These are phyloP conservation scores for Drosophila leontia DNA, from an alignment of 1,140 invertebrate genomes.

Conservation along the genomic window DNA sequence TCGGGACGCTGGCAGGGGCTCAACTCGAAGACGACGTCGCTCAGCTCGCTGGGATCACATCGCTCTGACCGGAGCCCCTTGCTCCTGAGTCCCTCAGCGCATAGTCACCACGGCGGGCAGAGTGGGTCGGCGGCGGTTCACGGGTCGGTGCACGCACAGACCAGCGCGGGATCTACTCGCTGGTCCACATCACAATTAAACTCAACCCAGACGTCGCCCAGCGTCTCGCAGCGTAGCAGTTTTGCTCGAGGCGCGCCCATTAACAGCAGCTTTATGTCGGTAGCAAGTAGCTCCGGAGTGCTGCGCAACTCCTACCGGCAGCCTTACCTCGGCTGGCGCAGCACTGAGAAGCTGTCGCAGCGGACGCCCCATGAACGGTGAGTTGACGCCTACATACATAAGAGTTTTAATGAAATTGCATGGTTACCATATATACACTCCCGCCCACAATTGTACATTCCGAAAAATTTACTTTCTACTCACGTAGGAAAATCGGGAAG, in stretches of 20 bases:
- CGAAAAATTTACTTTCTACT: too few relatives aligned
- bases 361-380: slow-evolving; percentile 93
- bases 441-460: too few relatives aligned
- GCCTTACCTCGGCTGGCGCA: slow-evolving; percentile 95
- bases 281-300: slow-evolving; percentile 69
- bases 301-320: slow-evolving; percentile 87
- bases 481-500: too few relatives aligned
- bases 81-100: slow-evolving; percentile 82
- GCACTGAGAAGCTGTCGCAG: slow-evolving; percentile 90
- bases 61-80: slow-evolving; percentile 83
- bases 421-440: too few relatives aligned
- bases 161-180: slow-evolving; percentile 86
- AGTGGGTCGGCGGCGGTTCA: slow-evolving; percentile 27
- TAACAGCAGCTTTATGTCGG: slow-evolving; percentile 84
- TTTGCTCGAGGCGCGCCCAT: slow-evolving; percentile 81
- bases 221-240: slow-evolving; percentile 85
- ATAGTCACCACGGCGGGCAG: slow-evolving; percentile 84
- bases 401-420: background rate
- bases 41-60: slow-evolving; percentile 88
- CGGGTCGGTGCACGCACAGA: slow-evolving; percentile 41
- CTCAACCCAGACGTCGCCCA: slow-evolving; percentile 88
- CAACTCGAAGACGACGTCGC: slow-evolving; percentile 91
- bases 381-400: slow-evolving; percentile 3
- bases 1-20: slow-evolving; percentile 90
- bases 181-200: slow-evolving; percentile 95